phyloP scores from a whole-genome alignment of 2,888 invertebrate genomes.

The Agrochola lychnidis region DNA sequence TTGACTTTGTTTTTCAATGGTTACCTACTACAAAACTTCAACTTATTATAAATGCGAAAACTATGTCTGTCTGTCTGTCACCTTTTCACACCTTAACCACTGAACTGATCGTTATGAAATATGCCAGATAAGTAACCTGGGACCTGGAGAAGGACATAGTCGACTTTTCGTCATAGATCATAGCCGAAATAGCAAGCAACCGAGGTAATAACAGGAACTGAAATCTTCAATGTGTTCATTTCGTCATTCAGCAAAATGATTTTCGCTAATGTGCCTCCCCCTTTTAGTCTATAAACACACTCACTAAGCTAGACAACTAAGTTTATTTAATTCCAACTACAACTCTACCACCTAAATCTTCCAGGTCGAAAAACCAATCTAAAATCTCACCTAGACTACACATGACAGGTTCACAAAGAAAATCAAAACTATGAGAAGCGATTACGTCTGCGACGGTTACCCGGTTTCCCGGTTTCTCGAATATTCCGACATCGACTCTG shows the following conservation, averaged over 20 bases:
- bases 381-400: slow-evolving; percentile 13
- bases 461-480: slow-evolving; percentile 57
- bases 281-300: not conserved
- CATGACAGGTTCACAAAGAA: slow-evolving; percentile 47
- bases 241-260: not conserved
- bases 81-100: no score
- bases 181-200: no score
- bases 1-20: no score
- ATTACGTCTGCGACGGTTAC: slow-evolving; percentile 56
- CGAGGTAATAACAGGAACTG: not conserved
- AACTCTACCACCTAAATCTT: not conserved
- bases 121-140: no score
- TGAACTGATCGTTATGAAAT: no score
- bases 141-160: no score
- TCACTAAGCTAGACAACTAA: no score
- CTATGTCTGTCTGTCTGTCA: no score
- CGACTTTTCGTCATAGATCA: no score
- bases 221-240: not conserved
- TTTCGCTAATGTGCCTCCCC: not conserved
- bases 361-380: not conserved
- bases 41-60: no score
- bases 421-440: slow-evolving; percentile 58
- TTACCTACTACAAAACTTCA: not conserved
- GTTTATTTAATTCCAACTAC: not conserved
- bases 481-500: slow-evolving; percentile 68